These are phyloP conservation scores for Whitmania pigra DNA, from an alignment of 1,140 invertebrate genomes.

Conservation along the genomic window DNA sequence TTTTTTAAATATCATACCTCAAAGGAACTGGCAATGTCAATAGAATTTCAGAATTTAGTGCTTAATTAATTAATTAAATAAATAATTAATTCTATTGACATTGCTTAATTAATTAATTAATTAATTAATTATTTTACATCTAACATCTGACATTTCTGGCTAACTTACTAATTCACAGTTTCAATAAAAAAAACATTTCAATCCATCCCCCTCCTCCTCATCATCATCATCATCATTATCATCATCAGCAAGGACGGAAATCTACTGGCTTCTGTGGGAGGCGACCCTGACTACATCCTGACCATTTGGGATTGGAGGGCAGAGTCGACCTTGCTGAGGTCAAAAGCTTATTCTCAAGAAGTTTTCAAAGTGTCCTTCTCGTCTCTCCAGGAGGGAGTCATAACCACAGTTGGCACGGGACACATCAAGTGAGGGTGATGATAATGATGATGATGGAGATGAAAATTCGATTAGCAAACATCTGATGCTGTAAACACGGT, in stretches of 20 bases:
- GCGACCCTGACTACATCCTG: constrained; percentile 68
- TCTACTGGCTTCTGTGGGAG: constrained; percentile 65
- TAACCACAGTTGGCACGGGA: constrained; percentile 60
- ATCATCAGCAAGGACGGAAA: constrained; percentile 57
- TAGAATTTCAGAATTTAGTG: background rate
- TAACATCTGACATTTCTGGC: no score
- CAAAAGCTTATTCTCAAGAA: constrained; percentile 62
- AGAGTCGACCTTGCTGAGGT: constrained; percentile 57
- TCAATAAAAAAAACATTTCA: no score
- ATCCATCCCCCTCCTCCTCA: no score
- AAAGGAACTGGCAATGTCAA: no score
- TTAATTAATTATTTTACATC: no score
- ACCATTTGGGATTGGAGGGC: constrained; percentile 75
- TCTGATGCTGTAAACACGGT: background rate
- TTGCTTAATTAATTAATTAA: no score
- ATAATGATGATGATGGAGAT: background rate
- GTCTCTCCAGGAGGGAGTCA: constrained; percentile 56
- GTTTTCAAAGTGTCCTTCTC: constrained; percentile 68
- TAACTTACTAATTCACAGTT: no score
- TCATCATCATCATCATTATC: constrained; percentile 9
- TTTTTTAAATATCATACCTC: no score
- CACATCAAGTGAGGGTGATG: constrained; percentile 56
- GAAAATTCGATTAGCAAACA: no score
- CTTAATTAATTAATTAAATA: no score
- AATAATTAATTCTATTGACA: no score